Evolutionary conservation across 2,888 invertebrate species (phyloP).

Genomic region (Pyralis farinalis): DNA sequence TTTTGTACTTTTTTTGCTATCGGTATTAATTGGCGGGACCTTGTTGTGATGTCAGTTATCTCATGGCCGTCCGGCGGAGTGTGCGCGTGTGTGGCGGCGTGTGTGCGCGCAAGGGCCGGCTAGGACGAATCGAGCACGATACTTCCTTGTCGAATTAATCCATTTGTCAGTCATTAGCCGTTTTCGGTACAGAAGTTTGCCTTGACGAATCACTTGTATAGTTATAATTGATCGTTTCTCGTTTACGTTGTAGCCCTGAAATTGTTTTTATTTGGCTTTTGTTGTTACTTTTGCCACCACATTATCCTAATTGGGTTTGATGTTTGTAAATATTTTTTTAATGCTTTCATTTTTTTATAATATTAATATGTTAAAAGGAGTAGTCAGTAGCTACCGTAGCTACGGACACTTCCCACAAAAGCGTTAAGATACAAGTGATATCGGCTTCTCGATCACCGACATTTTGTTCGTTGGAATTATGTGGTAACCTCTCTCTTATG

Average conservation of each 20-base stretch:
- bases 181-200: slow-evolving; percentile 50
- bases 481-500: too few relatives aligned
- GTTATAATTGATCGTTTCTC: slow-evolving; percentile 22
- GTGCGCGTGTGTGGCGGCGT: slow-evolving; percentile 23
- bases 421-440: too few relatives aligned
- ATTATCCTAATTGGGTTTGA: too few relatives aligned
- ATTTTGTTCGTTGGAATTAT: too few relatives aligned
- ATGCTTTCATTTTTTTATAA: too few relatives aligned
- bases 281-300: too few relatives aligned
- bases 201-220: slow-evolving; percentile 42
- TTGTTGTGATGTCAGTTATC: slow-evolving; percentile 75
- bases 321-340: too few relatives aligned
- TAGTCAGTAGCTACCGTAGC: too few relatives aligned
- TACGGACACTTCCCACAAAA: too few relatives aligned
- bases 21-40: slow-evolving; percentile 56
- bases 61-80: slow-evolving; percentile 57
- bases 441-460: too few relatives aligned
- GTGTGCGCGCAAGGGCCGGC: slow-evolving; percentile 45
- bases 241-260: slow-evolving; percentile 8
- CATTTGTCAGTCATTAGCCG: slow-evolving; percentile 55
- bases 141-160: slow-evolving; percentile 67
- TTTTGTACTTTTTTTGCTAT: slow-evolving; percentile 33
- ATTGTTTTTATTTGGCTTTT: background rate
- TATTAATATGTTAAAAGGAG: too few relatives aligned
- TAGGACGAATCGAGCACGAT: slow-evolving; percentile 66